Percentiles rank a stretch among this genome's conserved stretches.
Evolutionary conservation across 2,113 vertebrate species (phyloP).

Genomic region (Hemiscyllium ocellatum): DNA sequence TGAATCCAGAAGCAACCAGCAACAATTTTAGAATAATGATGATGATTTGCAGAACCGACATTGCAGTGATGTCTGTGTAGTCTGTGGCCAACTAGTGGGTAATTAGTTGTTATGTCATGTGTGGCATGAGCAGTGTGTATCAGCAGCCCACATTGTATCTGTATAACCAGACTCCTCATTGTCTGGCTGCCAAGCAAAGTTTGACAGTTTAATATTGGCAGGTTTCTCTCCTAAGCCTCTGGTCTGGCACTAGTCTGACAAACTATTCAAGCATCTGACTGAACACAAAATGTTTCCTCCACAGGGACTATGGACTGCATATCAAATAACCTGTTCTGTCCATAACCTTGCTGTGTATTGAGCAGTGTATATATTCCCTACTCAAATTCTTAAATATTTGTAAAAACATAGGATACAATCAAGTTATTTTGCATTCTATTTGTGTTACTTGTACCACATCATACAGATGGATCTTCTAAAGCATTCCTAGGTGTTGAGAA

Average conservation of each 20-base stretch:
- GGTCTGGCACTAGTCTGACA: constrained; percentile 1
- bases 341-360: neutral
- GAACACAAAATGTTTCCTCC: neutral
- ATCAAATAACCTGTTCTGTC: neutral
- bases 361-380: neutral
- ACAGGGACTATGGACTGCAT: neutral
- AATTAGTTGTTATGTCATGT: neutral
- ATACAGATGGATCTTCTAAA: neutral
- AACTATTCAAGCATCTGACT: neutral
- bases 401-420: neutral
- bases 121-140: neutral
- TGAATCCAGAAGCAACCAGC: neutral
- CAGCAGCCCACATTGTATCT: constrained; percentile 4
- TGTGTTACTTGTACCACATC: neutral
- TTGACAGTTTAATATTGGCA: constrained; percentile 22
- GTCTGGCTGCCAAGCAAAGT: neutral
- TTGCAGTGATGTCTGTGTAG: neutral
- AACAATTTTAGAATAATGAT: neutral
- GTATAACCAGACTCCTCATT: neutral
- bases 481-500: neutral
- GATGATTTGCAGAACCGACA: neutral
- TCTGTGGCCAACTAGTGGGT: neutral
- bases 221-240: neutral
- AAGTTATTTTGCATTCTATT: neutral
- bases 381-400: neutral